These are phyloP conservation scores for Threskiornis aethiopicus DNA, from an alignment of 2,797 vertebrate species.

Conservation along the genomic window DNA sequence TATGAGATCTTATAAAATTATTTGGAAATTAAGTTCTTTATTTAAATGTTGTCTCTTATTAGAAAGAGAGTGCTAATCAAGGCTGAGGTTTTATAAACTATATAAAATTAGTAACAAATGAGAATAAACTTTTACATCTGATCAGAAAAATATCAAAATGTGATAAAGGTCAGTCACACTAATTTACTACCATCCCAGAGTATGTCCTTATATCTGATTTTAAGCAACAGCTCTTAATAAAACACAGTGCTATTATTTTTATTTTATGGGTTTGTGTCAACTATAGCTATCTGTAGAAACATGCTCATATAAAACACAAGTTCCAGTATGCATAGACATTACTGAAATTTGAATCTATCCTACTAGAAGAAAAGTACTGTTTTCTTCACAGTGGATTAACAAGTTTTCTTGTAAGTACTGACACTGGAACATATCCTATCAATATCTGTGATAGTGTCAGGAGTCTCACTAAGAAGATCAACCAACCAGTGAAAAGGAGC, in stretches of 20 bases:
- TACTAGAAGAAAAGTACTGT: background rate
- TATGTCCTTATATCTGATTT: background rate
- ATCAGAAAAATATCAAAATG: background rate
- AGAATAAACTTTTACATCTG: background rate
- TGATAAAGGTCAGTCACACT: background rate
- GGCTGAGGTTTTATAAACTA: background rate
- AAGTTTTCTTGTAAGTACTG: background rate
- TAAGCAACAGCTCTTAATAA: background rate
- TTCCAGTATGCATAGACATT: background rate
- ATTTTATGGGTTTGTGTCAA: background rate
- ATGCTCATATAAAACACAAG: background rate
- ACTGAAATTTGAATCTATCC: background rate
- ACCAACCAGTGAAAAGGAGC: background rate
- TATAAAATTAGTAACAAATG: background rate
- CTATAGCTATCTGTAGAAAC: background rate
- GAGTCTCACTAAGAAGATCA: background rate
- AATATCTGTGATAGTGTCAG: background rate
- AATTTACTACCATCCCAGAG: background rate
- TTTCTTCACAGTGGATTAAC: background rate
- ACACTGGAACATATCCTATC: background rate
- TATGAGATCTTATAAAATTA: background rate
- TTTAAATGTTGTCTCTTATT: background rate
- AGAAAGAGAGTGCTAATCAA: background rate
- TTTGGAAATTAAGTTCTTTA: background rate
- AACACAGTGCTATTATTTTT: background rate